phyloP scores from a whole-genome alignment of 2,113 vertebrate species.

The Mola mola region DNA sequence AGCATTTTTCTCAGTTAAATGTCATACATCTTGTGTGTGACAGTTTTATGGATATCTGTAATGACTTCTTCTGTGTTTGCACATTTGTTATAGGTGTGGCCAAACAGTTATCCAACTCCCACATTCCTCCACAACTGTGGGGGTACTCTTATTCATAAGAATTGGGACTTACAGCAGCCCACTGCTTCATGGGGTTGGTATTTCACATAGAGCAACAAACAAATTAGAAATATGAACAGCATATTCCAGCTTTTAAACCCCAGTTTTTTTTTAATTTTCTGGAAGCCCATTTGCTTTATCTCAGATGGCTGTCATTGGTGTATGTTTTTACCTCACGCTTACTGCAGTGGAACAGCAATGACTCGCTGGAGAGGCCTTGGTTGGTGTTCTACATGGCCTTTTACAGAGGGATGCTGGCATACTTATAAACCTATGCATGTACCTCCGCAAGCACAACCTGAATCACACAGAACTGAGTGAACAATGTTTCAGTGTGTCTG shows the following conservation, averaged over 20 bases:
- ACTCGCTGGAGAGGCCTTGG: constrained; percentile 22
- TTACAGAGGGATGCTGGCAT: constrained; percentile 5
- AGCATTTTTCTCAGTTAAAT: no score
- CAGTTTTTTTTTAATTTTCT: constrained; percentile 19
- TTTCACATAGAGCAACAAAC: no score
- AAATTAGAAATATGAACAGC: no score
- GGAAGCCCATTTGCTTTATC: constrained; percentile 31
- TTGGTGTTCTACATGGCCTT: no score
- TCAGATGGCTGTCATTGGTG: constrained; percentile 9
- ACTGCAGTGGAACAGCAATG: constrained; percentile 19
- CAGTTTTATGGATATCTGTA: not conserved
- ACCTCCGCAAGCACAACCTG: constrained; percentile 84
- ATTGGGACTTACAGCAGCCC: constrained; percentile 81
- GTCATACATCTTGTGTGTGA: no score
- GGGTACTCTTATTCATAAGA: constrained; percentile 82
- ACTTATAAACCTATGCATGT: no score
- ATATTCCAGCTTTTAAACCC: no score
- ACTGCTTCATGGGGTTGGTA: constrained; percentile 83
- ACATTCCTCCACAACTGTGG: constrained; percentile 79
- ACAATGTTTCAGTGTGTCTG: constrained; percentile 68
- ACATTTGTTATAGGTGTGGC: constrained; percentile 77
- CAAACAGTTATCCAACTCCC: constrained; percentile 67
- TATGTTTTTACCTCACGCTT: constrained; percentile 24
- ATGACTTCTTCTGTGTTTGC: not conserved
- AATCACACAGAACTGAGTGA: constrained; percentile 72